These are phyloP conservation scores for Yasuhikotakia modesta DNA, from an alignment of 2,797 vertebrate species.

Conservation along the genomic window DNA sequence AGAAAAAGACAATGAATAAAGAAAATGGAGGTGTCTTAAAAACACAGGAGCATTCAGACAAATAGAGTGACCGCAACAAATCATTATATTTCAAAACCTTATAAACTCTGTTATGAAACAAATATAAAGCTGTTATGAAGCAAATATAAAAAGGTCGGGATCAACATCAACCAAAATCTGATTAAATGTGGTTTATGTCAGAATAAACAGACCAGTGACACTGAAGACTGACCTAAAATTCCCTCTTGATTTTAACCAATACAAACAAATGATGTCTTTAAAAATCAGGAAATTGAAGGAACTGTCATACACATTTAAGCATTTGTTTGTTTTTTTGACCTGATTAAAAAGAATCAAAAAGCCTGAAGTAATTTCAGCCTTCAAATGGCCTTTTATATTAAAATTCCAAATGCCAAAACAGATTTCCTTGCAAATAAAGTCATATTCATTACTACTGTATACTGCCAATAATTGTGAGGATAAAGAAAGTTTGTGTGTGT, in stretches of 20 bases:
- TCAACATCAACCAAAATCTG: not conserved
- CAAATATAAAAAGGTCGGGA: not conserved
- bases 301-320: not conserved
- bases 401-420: conserved; percentile 27
- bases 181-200: not conserved
- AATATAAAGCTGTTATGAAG: too few species aligned
- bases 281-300: conserved; percentile 15
- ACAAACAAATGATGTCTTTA: not conserved
- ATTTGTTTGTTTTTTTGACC: not conserved
- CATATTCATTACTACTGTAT: conserved; percentile 24
- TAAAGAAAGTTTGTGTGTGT: conserved; percentile 26
- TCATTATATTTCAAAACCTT: not conserved
- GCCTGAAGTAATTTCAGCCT: conserved; percentile 29
- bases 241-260: not conserved
- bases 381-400: conserved; percentile 15
- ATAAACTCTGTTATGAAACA: not conserved
- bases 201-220: not conserved
- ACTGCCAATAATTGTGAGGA: conserved; percentile 4
- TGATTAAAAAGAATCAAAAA: conserved; percentile 32
- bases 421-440: conserved; percentile 33
- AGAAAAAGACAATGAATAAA: not conserved
- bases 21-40: not conserved
- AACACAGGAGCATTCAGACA: not conserved
- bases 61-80: not conserved
- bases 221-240: not conserved